phyloP scores from a whole-genome alignment of 2,888 invertebrate genomes.

The Pristionchus exspectatus region DNA sequence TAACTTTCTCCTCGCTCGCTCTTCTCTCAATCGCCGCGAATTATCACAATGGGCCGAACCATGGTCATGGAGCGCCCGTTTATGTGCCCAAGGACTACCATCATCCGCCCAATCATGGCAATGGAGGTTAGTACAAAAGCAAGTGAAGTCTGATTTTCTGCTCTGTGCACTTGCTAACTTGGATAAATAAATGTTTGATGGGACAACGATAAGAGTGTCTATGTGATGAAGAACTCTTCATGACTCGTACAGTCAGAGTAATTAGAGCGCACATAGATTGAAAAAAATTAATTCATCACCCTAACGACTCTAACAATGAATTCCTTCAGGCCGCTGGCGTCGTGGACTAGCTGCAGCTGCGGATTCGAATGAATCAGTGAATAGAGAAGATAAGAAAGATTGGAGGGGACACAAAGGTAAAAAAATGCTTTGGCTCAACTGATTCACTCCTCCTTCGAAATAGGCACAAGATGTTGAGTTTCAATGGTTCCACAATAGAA shows the following conservation, averaged over 20 bases:
- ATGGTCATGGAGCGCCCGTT: neutral
- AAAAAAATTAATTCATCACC: too few species aligned
- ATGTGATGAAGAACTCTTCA: too few species aligned
- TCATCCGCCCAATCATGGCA: neutral
- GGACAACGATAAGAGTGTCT: neutral
- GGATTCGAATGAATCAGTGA: neutral
- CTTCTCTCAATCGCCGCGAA: slow-evolving; percentile 11
- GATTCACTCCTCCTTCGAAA: neutral
- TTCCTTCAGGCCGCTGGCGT: neutral
- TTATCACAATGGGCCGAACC: neutral
- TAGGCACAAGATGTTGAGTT: neutral
- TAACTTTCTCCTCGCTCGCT: neutral
- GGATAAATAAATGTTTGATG: too few species aligned
- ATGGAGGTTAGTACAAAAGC: neutral
- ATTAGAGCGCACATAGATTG: too few species aligned
- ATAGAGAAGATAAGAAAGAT: slow-evolving; percentile 16
- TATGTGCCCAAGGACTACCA: neutral
- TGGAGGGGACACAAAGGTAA: slow-evolving; percentile 29
- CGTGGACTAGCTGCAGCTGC: neutral
- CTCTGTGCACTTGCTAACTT: neutral
- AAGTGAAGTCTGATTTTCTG: too few species aligned
- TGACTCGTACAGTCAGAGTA: too few species aligned
- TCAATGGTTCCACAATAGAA: neutral
- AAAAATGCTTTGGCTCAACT: too few species aligned
- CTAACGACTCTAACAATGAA: too few species aligned